These are phyloP conservation scores for Addax nasomaculatus DNA, from an alignment of 2,113 vertebrate species.

Conservation along the genomic window DNA sequence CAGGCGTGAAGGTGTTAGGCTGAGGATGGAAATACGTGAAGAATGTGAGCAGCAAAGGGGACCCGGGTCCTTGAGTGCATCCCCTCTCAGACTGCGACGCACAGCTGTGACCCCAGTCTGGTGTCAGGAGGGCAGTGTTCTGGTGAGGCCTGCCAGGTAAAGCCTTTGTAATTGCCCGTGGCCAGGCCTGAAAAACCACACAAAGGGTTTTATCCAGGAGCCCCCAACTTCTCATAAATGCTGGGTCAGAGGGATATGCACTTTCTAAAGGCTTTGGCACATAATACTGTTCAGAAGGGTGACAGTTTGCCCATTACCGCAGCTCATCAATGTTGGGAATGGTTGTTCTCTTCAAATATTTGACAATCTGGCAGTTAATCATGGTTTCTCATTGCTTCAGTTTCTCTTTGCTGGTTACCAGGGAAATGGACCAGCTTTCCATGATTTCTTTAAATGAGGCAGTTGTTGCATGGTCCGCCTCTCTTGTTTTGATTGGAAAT, in stretches of 20 bases:
- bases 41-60: neutral
- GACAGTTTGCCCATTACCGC: neutral
- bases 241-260: neutral
- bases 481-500: neutral
- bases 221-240: neutral
- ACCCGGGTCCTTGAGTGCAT: neutral
- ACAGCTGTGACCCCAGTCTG: neutral
- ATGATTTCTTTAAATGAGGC: neutral
- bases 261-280: neutral
- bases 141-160: neutral
- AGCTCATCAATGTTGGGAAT: neutral
- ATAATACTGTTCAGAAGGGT: neutral
- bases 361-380: neutral
- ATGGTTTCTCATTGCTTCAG: neutral
- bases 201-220: neutral
- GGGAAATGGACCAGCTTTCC: neutral
- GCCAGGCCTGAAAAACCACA: neutral
- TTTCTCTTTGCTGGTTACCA: neutral
- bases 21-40: neutral
- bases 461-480: neutral
- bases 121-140: neutral
- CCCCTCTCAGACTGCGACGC: fast-evolving
- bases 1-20: neutral
- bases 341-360: neutral
- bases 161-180: neutral